These are phyloP conservation scores for Ladona fulva DNA, from an alignment of 1,140 invertebrate species.

Conservation along the genomic window DNA sequence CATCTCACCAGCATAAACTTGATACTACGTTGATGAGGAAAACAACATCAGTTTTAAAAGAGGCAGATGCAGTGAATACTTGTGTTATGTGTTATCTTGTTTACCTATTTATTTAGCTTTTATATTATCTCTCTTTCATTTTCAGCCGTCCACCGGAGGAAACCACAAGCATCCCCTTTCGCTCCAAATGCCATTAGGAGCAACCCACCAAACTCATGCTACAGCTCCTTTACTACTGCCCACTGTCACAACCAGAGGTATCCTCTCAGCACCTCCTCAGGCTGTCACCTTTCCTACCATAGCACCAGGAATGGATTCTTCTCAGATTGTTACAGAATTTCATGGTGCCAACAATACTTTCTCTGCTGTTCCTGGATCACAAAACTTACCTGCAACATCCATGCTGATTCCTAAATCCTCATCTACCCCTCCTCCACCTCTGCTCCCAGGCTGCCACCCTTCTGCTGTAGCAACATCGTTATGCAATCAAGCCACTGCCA, in stretches of 20 bases:
- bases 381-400: background rate
- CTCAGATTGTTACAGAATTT: background rate
- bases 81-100: too few relatives aligned
- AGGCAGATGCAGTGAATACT: too few relatives aligned
- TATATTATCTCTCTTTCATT: background rate
- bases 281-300: background rate
- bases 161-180: background rate
- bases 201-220: background rate
- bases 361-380: background rate
- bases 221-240: background rate
- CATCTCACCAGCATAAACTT: too few relatives aligned
- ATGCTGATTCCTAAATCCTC: background rate
- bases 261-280: background rate
- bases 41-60: too few relatives aligned
- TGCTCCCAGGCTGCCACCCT: background rate
- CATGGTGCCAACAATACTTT: background rate
- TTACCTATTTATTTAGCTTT: too few relatives aligned
- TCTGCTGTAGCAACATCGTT: background rate
- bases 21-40: too few relatives aligned
- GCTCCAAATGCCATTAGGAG: background rate
- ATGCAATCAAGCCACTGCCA: background rate
- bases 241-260: background rate
- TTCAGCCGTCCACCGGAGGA: slow-evolving; percentile 1
- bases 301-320: background rate
- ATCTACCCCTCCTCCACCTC: background rate